These are phyloP conservation scores for Lithophane semibrunnea DNA, from an alignment of 2,888 invertebrate species.

Conservation along the genomic window DNA sequence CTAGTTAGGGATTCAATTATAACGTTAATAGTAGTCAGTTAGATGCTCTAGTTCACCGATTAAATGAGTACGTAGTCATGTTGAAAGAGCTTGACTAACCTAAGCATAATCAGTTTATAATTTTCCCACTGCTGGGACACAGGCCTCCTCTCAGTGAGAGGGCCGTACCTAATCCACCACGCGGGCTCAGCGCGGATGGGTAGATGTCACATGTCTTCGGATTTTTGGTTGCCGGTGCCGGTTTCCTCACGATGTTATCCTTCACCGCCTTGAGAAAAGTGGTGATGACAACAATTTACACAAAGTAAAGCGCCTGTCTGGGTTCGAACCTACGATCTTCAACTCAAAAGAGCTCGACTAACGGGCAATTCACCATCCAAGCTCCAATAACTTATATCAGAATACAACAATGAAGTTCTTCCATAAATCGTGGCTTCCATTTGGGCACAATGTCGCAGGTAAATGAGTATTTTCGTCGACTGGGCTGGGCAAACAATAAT, in stretches of 20 bases:
- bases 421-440: constrained; percentile 61
- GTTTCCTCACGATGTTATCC: no score
- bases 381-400: constrained; percentile 28
- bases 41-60: background rate
- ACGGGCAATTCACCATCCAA: constrained; percentile 4
- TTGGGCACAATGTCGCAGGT: constrained; percentile 74
- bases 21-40: background rate
- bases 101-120: no score
- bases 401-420: constrained; percentile 42
- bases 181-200: no score
- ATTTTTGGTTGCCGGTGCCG: no score
- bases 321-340: no score
- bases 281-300: no score
- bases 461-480: constrained; percentile 80
- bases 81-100: background rate
- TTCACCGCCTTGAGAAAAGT: no score
- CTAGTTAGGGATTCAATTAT: background rate
- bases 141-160: no score
- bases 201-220: no score
- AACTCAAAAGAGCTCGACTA: constrained; percentile 4
- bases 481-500: constrained; percentile 85
- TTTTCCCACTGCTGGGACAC: no score
- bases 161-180: no score
- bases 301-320: no score
- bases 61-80: background rate